Percentiles rank a stretch among this genome's conserved stretches.
Conservation (phyloP, 2,113 vertebrate genomes). For the Indri indri region DNA sequence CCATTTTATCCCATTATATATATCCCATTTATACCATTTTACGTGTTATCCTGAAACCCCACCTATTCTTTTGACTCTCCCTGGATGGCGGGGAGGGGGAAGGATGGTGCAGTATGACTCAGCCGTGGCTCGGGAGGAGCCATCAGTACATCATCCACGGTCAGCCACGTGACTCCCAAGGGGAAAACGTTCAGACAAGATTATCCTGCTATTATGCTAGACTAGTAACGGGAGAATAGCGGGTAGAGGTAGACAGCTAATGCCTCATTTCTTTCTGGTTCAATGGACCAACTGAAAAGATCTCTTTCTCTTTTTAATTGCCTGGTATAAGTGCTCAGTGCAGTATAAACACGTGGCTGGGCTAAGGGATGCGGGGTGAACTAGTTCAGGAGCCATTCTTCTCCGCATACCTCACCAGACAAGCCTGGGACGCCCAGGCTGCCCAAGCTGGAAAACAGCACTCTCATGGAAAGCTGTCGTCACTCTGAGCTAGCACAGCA, state of each 20-base stretch:
- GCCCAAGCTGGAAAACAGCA: too few species aligned
- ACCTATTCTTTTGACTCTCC: not conserved
- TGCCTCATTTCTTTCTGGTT: not conserved
- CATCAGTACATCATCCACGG: not conserved
- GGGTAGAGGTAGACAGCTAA: not conserved
- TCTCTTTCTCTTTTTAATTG: not conserved
- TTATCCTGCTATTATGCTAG: not conserved
- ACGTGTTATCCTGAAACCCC: not conserved
- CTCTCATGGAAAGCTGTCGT: not conserved
- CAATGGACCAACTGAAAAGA: not conserved
- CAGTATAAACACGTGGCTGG: not conserved
- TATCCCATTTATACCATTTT: too few species aligned
- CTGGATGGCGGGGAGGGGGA: accelerated
- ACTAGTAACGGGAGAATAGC: not conserved
- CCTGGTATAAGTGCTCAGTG: not conserved
- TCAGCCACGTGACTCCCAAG: not conserved
- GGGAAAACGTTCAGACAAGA: not conserved
- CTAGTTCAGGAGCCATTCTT: not conserved
- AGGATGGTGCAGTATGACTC: not conserved
- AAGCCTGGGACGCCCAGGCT: not conserved
- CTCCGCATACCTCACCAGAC: not conserved
- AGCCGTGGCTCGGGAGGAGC: not conserved
- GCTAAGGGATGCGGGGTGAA: not conserved
- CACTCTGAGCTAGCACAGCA: not conserved
- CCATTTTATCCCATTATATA: not conserved